phyloP scores from a whole-genome alignment of 2,797 vertebrate species.

The Eupleurogrammus muticus region DNA sequence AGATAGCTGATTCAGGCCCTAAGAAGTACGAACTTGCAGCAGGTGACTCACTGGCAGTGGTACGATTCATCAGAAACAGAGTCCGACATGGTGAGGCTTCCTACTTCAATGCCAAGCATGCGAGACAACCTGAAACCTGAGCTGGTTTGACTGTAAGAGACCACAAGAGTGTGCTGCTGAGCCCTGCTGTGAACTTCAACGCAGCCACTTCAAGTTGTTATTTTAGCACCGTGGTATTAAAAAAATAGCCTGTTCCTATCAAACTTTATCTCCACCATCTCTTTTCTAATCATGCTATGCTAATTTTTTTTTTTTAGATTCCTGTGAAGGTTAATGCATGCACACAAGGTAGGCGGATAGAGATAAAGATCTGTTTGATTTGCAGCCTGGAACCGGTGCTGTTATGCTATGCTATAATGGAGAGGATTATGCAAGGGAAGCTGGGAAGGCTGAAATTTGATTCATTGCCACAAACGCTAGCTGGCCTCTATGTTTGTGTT shows the following conservation, averaged over 20 bases:
- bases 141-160: slow-evolving; percentile 12
- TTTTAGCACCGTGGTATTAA: slow-evolving; percentile 26
- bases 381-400: slow-evolving; percentile 54
- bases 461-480: slow-evolving; percentile 44
- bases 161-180: slow-evolving; percentile 82
- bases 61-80: slow-evolving; percentile 18
- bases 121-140: not conserved
- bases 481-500: slow-evolving; percentile 38
- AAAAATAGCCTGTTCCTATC: slow-evolving; percentile 15
- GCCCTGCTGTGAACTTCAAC: slow-evolving; percentile 41
- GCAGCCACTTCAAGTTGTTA: slow-evolving; percentile 13
- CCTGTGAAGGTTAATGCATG: slow-evolving; percentile 61
- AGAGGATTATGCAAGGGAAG: slow-evolving; percentile 57
- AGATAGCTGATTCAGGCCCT: slow-evolving; percentile 27
- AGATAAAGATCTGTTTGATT: slow-evolving; percentile 74
- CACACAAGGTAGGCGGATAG: slow-evolving; percentile 40
- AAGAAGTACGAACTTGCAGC: slow-evolving; percentile 33
- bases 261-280: slow-evolving; percentile 41
- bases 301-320: slow-evolving; percentile 50
- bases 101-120: slow-evolving; percentile 12
- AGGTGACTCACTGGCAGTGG: slow-evolving; percentile 34
- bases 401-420: slow-evolving; percentile 60
- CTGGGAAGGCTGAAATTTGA: slow-evolving; percentile 55
- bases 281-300: slow-evolving; percentile 58
- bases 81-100: slow-evolving; percentile 7